Conservation (phyloP, 2,113 vertebrate genomes). For the Elgaria multicarinata region DNA sequence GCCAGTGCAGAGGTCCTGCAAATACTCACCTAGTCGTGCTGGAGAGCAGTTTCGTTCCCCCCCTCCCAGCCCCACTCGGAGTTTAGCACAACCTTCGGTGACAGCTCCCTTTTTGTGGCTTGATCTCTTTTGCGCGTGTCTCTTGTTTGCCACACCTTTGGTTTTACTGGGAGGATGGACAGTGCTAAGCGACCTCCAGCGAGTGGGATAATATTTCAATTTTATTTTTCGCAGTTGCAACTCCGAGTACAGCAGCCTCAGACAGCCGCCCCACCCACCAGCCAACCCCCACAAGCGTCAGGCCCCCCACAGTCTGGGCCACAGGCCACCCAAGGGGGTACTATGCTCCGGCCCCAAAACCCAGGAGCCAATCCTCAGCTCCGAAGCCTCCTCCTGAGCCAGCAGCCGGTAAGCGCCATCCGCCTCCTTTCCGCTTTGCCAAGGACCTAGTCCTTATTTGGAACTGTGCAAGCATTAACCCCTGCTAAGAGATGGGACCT, state of each 20-base stretch:
- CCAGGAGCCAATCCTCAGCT: slow-evolving; percentile 93
- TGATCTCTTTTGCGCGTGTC: background rate
- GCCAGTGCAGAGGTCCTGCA: too few species aligned
- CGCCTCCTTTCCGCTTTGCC: background rate
- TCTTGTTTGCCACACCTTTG: background rate
- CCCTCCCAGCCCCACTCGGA: too few species aligned
- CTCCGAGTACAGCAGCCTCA: slow-evolving; percentile 78
- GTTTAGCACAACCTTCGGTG: too few species aligned
- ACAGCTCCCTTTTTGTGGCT: background rate
- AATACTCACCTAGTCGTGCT: background rate
- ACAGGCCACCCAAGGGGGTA: slow-evolving; percentile 77
- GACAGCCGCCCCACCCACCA: slow-evolving; percentile 53
- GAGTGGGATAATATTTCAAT: background rate
- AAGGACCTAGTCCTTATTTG: background rate
- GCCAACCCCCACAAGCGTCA: slow-evolving; percentile 71
- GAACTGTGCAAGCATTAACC: background rate
- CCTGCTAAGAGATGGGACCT: background rate
- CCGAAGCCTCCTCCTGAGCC: slow-evolving; percentile 92
- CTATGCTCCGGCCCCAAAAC: slow-evolving; percentile 87
- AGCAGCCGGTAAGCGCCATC: slow-evolving; percentile 82
- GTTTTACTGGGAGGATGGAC: background rate
- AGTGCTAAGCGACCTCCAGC: too few species aligned
- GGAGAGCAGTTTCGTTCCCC: background rate
- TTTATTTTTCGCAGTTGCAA: slow-evolving; percentile 73
- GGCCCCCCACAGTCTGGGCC: slow-evolving; percentile 79